Conservation (phyloP, 2,888 invertebrate genomes). For the Rotaria magnacalcarata region DNA sequence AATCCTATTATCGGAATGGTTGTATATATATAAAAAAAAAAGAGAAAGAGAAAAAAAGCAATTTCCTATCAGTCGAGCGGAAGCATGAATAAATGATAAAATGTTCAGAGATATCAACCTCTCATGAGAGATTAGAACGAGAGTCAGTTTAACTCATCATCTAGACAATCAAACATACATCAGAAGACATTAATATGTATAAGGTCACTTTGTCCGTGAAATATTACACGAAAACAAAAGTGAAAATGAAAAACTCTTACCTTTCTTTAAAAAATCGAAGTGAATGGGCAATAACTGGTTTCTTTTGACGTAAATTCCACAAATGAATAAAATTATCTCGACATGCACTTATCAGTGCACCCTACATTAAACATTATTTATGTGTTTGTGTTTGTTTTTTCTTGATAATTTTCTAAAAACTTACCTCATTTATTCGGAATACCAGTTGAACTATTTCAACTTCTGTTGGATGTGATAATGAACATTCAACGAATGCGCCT, state of each 20-base stretch:
- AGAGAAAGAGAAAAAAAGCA: background rate
- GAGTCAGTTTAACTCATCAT: background rate
- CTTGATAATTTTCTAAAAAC: background rate
- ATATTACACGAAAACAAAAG: background rate
- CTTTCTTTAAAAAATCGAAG: conserved; percentile 93
- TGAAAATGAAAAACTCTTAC: conserved; percentile 57
- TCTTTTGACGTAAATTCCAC: conserved; percentile 88
- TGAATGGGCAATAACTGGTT: conserved; percentile 88
- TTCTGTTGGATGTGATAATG: conserved; percentile 38
- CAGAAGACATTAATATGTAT: background rate
- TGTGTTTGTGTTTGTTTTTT: too few species aligned
- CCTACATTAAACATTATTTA: conserved; percentile 59
- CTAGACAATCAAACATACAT: background rate
- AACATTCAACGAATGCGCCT: conserved; percentile 44
- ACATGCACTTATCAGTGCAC: conserved; percentile 86
- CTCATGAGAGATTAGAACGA: background rate
- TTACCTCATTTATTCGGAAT: conserved; percentile 24
- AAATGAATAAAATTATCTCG: conserved; percentile 91
- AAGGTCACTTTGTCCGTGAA: background rate
- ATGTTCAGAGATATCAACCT: background rate
- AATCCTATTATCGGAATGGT: background rate
- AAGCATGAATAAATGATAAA: conserved; percentile 23
- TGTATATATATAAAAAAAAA: background rate
- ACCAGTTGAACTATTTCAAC: conserved; percentile 17
- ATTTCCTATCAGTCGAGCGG: background rate